Percentiles rank a stretch among this genome's conserved stretches.
phyloP scores from a whole-genome alignment of 2,113 vertebrate genomes.

The Hippocampus barbouri region DNA sequence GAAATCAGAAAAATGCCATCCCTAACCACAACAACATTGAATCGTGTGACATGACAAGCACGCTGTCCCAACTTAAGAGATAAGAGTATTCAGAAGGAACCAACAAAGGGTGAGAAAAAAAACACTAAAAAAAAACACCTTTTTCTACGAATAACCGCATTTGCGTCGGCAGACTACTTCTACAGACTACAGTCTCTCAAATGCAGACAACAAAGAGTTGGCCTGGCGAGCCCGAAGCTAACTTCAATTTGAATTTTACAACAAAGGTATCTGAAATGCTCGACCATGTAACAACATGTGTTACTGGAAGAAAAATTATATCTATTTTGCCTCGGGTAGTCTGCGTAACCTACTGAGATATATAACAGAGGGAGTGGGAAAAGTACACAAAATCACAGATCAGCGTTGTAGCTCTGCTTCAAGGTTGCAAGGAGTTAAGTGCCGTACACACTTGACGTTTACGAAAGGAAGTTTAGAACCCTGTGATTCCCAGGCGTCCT shows the following conservation, averaged over 20 bases:
- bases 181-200: not conserved
- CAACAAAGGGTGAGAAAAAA: too few relatives aligned
- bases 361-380: slow-evolving; percentile 18
- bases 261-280: not conserved
- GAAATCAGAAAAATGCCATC: too few relatives aligned
- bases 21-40: too few relatives aligned
- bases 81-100: too few relatives aligned
- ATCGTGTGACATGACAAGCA: too few relatives aligned
- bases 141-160: not conserved
- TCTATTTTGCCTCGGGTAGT: slow-evolving; percentile 24
- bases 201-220: not conserved
- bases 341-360: slow-evolving; percentile 21
- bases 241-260: slow-evolving; percentile 5
- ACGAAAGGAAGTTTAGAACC: slow-evolving; percentile 30
- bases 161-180: not conserved
- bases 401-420: slow-evolving; percentile 13
- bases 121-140: too few relatives aligned
- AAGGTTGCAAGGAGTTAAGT: slow-evolving; percentile 30
- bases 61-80: too few relatives aligned
- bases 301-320: slow-evolving; percentile 24
- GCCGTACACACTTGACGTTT: slow-evolving; percentile 39
- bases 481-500: slow-evolving; percentile 28
- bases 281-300: not conserved
- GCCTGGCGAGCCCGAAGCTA: slow-evolving; percentile 24
- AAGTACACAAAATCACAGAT: slow-evolving; percentile 26